Percentiles rank a stretch among this genome's conserved stretches.
phyloP scores from a whole-genome alignment of 2,888 invertebrate genomes.

The Meteorus cinctellus region DNA sequence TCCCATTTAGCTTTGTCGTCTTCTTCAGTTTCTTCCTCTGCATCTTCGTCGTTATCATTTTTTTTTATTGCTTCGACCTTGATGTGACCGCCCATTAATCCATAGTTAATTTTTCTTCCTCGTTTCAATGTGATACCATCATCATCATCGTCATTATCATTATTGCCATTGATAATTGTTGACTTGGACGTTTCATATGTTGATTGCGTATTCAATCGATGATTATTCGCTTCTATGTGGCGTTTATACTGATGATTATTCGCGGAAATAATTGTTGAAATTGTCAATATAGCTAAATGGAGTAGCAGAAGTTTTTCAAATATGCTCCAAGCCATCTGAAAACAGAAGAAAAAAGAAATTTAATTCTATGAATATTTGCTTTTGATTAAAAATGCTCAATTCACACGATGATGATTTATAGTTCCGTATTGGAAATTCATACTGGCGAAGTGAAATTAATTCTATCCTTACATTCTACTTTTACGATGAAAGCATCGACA shows the following conservation, averaged over 20 bases:
- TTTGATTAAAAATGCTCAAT: background rate
- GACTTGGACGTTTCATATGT: conserved; percentile 42
- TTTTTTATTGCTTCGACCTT: conserved; percentile 59
- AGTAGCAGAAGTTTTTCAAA: conserved; percentile 50
- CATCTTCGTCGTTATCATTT: conserved; percentile 28
- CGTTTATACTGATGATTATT: conserved; percentile 39
- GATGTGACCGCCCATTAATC: conserved; percentile 82
- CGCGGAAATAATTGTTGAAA: conserved; percentile 47
- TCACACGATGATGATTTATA: background rate
- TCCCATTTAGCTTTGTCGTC: conserved; percentile 61
- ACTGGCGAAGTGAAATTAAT: conserved; percentile 1
- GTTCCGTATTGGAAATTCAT: background rate
- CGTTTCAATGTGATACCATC: conserved; percentile 34
- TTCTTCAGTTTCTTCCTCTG: conserved; percentile 47
- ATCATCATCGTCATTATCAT: background rate
- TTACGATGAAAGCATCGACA: conserved; percentile 40
- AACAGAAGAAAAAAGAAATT: conserved; percentile 42
- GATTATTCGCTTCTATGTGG: conserved; percentile 11
- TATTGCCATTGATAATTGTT: conserved; percentile 51
- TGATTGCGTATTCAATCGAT: background rate
- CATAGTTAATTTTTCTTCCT: conserved; percentile 57
- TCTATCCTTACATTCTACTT: conserved; percentile 37
- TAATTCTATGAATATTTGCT: background rate
- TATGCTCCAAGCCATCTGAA: conserved; percentile 58
- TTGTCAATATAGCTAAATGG: conserved; percentile 51